Conservation (phyloP, 2,888 invertebrate species). For the Sepiola atlantica region DNA sequence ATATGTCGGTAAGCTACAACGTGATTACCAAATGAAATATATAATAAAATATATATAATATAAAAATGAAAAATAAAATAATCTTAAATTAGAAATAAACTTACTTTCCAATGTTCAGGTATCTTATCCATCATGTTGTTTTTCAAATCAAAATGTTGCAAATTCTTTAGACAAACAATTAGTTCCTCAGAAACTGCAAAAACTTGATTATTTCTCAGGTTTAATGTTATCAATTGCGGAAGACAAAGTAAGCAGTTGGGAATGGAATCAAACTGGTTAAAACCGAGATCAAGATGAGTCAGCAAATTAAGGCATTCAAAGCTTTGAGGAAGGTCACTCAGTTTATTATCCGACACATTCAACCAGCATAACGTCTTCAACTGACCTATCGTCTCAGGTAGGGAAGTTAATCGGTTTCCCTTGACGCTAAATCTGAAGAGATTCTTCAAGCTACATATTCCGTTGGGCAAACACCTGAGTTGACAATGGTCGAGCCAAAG, state of each 20-base stretch:
- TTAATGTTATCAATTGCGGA: conserved; percentile 59
- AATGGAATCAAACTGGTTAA: conserved; percentile 64
- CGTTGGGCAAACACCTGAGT: conserved; percentile 63
- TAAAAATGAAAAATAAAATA: background rate
- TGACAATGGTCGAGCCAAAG: conserved; percentile 70
- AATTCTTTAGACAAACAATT: conserved; percentile 64
- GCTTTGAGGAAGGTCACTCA: conserved; percentile 62
- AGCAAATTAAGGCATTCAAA: conserved; percentile 61
- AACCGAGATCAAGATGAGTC: conserved; percentile 66
- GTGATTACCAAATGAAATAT: too few species aligned
- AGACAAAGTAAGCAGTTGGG: conserved; percentile 65
- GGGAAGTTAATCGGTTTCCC: conserved; percentile 60
- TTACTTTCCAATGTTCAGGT: conserved; percentile 72
- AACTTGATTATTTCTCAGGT: conserved; percentile 64
- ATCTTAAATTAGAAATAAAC: background rate
- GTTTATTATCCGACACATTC: conserved; percentile 67
- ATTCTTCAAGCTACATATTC: conserved; percentile 62
- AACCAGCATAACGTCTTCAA: conserved; percentile 68
- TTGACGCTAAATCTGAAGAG: conserved; percentile 66
- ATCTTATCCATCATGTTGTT: conserved; percentile 66
- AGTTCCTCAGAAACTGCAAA: conserved; percentile 65
- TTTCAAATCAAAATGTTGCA: conserved; percentile 71
- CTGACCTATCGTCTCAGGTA: conserved; percentile 65
- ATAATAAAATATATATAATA: too few species aligned
- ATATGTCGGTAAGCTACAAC: too few species aligned